Base-by-base conservation (phyloP, 2,888 invertebrate species). In the Carabus problematicus region DNA sequence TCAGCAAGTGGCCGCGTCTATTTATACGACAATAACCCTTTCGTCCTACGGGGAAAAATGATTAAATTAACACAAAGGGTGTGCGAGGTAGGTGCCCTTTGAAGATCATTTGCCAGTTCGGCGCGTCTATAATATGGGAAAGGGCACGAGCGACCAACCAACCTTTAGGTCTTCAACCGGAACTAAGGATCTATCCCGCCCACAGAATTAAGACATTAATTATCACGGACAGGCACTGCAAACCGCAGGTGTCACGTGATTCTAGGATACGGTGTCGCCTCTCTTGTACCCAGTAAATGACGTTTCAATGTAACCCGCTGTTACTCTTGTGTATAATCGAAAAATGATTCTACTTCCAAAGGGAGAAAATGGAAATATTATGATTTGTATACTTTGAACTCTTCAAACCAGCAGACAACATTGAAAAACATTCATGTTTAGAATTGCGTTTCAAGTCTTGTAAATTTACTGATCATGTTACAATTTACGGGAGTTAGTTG, bases 41-140 rank as follows among this genome's bases (percentile, higher is more conserved):
- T 40, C 49, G 52, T 16, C 14, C 49, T 40, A 59, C 54, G 9
- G 9, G 39, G 56, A 49, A 59, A 64, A 66, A 66, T 66, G 59
- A 66, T 66, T 66, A 59, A 66, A 66, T 66, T 66, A 66, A 47
- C 66, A 45, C 49, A 66, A 66, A 66, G 59, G 52, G 58, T 45
- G 59, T 11, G 40, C 39, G 58, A 40, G 47, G 40, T 39, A 49
- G 59, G 9, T 18, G 49, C 49, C 59, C 66, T 66, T 66, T 66
- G 66, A 66, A 59, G 59, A 66, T 58, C 66, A 66, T 45, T 66
- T 66, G 19, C 66, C 59, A 59, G 59, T 39, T 59, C 66, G 66
- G 14, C 49, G 66, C 29, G 52, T 12, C 45, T 12, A 3, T 11
- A 45, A 45, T 8, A 11, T 11, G 45, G 11, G 11, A n/a, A 45